phyloP scores from a whole-genome alignment of 1,140 invertebrate genomes.

The Magallana ariakensis region DNA sequence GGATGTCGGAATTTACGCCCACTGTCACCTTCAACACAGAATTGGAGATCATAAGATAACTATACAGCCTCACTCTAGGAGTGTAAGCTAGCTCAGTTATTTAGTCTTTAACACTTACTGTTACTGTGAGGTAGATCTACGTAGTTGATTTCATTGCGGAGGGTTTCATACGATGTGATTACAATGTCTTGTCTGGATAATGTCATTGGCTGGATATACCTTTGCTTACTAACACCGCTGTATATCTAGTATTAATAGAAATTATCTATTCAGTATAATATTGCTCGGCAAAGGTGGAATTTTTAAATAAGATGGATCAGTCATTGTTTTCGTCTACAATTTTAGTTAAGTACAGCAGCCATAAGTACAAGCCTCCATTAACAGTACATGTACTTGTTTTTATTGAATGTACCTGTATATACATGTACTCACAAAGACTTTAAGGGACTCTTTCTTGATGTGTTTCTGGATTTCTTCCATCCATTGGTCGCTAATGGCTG shows the following conservation, averaged over 20 bases:
- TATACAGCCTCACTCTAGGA: no score
- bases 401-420: background rate
- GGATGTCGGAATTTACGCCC: conserved; percentile 81
- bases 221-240: conserved; percentile 80
- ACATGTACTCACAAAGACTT: conserved; percentile 80
- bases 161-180: conserved; percentile 86
- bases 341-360: no score
- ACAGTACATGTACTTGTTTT: background rate
- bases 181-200: conserved; percentile 87
- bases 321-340: no score
- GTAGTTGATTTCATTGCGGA: conserved; percentile 84
- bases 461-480: conserved; percentile 87
- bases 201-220: conserved; percentile 85
- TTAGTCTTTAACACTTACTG: conserved; percentile 69
- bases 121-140: conserved; percentile 82
- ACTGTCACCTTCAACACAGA: conserved; percentile 9
- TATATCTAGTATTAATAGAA: conserved; percentile 69
- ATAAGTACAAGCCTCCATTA: no score
- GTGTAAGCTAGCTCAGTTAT: no score
- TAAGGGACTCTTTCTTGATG: conserved; percentile 81
- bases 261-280: no score
- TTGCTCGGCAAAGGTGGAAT: no score
- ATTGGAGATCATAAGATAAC: no score
- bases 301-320: no score
- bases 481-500: conserved; percentile 87